These are phyloP conservation scores for Paraplagusia blochii DNA, from an alignment of 2,113 vertebrate species.

Conservation along the genomic window DNA sequence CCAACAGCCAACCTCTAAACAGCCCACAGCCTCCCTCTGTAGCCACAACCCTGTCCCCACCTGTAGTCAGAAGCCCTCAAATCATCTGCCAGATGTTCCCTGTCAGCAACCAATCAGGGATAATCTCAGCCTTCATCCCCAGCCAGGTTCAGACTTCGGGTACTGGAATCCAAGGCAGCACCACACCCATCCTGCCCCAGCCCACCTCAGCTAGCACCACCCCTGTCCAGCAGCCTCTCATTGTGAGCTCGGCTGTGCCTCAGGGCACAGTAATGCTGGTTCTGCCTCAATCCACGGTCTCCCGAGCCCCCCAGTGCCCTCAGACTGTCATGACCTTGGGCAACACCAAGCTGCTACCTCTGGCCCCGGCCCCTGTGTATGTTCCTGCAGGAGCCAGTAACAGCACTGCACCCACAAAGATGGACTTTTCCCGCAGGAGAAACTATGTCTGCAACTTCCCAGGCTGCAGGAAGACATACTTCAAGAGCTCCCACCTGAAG, in stretches of 20 bases:
- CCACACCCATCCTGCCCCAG: constrained; percentile 78
- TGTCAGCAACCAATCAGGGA: constrained; percentile 77
- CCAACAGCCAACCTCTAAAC: constrained; percentile 25
- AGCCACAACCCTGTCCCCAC: constrained; percentile 66
- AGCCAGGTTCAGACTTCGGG: constrained; percentile 69
- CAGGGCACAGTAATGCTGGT: constrained; percentile 95
- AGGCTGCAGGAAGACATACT: constrained; percentile 96
- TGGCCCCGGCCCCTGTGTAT: constrained; percentile 91
- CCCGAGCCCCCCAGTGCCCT: constrained; percentile 72
- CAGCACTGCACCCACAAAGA: constrained; percentile 70
- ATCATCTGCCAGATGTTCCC: constrained; percentile 97
- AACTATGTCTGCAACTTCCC: constrained; percentile 93
- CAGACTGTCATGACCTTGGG: constrained; percentile 84
- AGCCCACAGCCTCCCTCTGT: constrained; percentile 38
- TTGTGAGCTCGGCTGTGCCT: constrained; percentile 83
- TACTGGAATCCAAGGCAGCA: constrained; percentile 67
- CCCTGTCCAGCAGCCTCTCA: constrained; percentile 78
- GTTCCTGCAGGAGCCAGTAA: constrained; percentile 79
- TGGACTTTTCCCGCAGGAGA: constrained; percentile 91
- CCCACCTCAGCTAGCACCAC: constrained; percentile 45
- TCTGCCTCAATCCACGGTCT: constrained; percentile 82
- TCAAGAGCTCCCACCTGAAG: constrained; percentile 98
- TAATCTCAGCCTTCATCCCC: constrained; percentile 86
- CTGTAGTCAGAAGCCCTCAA: constrained; percentile 76
- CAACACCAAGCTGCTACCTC: constrained; percentile 88